A percentile compares a stretch with the other conserved stretches of the same genome.
Evolutionary conservation across 2,888 invertebrate genomes (phyloP).

Genomic region (Geotrupes spiniger): DNA sequence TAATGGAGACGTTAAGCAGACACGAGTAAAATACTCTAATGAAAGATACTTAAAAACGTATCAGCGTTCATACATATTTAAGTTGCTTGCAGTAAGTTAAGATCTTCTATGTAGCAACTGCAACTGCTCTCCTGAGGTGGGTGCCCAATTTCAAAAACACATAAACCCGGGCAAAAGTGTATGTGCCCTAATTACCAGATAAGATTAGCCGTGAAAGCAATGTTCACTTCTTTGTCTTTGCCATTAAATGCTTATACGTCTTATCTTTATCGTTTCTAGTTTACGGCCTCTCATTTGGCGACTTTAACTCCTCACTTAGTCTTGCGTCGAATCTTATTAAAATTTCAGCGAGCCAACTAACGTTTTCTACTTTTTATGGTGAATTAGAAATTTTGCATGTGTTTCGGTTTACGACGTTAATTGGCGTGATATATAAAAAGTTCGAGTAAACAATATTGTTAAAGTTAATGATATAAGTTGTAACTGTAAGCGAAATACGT

Average conservation of each 20-base stretch:
- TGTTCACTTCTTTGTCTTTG: slow-evolving; percentile 13
- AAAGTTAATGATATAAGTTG: too few species aligned
- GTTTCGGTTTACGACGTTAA: too few species aligned
- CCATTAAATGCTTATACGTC: slow-evolving; percentile 13
- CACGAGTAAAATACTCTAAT: too few species aligned
- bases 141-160: not conserved
- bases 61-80: too few species aligned
- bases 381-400: slow-evolving; percentile 2
- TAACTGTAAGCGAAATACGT: too few species aligned
- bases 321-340: slow-evolving; percentile 15
- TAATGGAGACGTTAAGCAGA: too few species aligned
- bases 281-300: slow-evolving; percentile 17
- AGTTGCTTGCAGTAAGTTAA: too few species aligned
- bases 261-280: slow-evolving; percentile 15
- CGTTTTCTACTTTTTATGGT: not conserved
- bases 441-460: too few species aligned
- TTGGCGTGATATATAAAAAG: too few species aligned
- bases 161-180: slow-evolving; percentile 7
- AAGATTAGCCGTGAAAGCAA: slow-evolving; percentile 20
- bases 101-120: too few species aligned
- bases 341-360: slow-evolving; percentile 9
- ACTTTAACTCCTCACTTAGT: slow-evolving; percentile 21
- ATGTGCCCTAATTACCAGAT: slow-evolving; percentile 26
- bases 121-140: too few species aligned
- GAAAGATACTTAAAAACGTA: too few species aligned